Evolutionary conservation across 2,888 invertebrate genomes (phyloP), one percentile per base, ranked within the genome.

Genomic region (Peribatodes rhomboidaria): DNA sequence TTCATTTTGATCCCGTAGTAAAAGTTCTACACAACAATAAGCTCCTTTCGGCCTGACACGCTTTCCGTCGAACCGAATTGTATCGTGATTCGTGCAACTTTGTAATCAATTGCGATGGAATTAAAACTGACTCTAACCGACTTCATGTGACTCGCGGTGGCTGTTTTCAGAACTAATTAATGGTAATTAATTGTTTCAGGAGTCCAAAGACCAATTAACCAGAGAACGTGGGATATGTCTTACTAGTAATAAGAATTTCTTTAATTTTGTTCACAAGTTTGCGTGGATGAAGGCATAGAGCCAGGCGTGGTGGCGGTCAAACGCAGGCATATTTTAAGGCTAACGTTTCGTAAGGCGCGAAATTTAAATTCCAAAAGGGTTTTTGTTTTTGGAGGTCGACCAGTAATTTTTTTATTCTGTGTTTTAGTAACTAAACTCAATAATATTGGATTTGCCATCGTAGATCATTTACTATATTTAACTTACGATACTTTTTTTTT

Each of bases 211-310:
- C 61, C 86, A 73, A 31, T 54, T 88, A 20, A 78, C 73, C 0
- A 78, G 68, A 13, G 80, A 86, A 61, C 76, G 89, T 4, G 86
- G 81, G 1, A 71, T 77, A 56, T 89, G 90, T 61, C 67, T 89
- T 73, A 67, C 72, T 14, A 80, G 85, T 86, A 72, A 56, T 85
- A 82, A 39, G 16, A n/a, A 8, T 22, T 44, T 13, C 10, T 13
- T 44, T 46, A 16, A n/a, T 22, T 22, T 42, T 16, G 6, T 2
- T 1, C 11, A 44, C 16, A 44, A 20, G 16, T 13, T 4, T 27
- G 4, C n/a, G n/a, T n/a, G n/a, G n/a, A n/a, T n/a, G n/a, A n/a
- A n/a, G n/a, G n/a, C n/a, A n/a, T n/a, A n/a, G n/a, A n/a, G n/a
- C n/a, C n/a, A n/a, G 16, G n/a, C 14, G 8, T 31, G 10, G 7